These are phyloP conservation scores for Morus bassanus DNA, from an alignment of 2,797 vertebrate species.

Conservation along the genomic window DNA sequence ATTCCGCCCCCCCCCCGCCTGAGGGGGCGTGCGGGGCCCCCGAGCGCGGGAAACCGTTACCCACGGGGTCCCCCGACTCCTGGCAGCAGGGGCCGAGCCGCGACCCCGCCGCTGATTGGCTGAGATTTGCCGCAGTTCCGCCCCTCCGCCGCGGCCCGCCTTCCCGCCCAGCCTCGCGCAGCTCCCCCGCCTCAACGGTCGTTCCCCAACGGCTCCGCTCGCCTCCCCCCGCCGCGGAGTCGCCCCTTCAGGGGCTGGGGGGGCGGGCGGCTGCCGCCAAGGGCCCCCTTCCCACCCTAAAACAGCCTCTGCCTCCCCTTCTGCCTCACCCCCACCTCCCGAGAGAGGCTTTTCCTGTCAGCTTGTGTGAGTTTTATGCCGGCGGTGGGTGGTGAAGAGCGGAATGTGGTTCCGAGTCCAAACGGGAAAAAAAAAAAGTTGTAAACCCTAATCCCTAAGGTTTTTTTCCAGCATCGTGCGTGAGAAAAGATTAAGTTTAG, in stretches of 20 bases:
- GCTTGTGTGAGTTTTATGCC: accelerated
- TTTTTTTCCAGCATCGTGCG: accelerated
- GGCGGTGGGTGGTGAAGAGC: not conserved
- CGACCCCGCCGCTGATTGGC: constrained; percentile 6
- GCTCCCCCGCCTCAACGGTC: not conserved
- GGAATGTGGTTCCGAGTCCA: not conserved
- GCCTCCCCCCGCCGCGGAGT: not conserved
- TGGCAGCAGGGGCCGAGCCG: not conserved
- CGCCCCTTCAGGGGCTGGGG: not conserved
- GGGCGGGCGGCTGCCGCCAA: not conserved
- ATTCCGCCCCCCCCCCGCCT: not conserved
- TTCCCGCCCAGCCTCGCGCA: no score
- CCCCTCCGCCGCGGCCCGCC: not conserved
- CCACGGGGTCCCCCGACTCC: not conserved
- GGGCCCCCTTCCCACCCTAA: not conserved
- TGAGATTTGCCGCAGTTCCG: constrained; percentile 46
- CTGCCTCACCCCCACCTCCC: not conserved
- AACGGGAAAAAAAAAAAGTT: no score
- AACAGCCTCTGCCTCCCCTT: not conserved
- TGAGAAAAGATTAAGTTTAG: not conserved
- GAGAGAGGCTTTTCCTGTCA: not conserved
- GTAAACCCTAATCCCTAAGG: not conserved
- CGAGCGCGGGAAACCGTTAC: not conserved
- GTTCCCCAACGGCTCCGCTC: not conserved
- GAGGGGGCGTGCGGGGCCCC: not conserved